phyloP scores from a whole-genome alignment of 2,113 vertebrate species.

The Saguinus imperator region DNA sequence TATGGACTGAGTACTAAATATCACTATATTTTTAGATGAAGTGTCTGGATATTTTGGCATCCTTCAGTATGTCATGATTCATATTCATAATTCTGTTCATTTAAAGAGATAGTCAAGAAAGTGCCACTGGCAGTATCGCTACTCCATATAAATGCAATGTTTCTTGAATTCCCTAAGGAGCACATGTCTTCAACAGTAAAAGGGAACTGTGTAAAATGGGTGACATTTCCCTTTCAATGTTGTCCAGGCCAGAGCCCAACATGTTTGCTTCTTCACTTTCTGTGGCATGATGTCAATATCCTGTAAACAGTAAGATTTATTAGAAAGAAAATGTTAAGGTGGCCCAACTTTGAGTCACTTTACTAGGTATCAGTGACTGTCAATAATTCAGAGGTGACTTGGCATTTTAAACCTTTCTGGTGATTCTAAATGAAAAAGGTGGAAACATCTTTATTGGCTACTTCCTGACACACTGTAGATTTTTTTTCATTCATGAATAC shows the following conservation, averaged over 20 bases:
- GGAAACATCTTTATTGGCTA: background rate
- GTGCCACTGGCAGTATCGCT: background rate
- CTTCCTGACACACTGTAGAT: background rate
- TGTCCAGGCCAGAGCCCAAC: background rate
- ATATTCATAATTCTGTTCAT: background rate
- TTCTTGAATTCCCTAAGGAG: slow-evolving; percentile 31
- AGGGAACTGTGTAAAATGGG: background rate
- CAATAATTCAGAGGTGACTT: background rate
- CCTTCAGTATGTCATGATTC: background rate
- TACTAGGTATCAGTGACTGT: background rate
- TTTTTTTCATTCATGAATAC: background rate
- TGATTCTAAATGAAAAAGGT: background rate
- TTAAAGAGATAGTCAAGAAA: background rate
- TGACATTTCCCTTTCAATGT: slow-evolving; percentile 17
- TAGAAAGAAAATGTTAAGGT: background rate
- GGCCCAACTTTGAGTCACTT: background rate
- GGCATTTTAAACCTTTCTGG: background rate
- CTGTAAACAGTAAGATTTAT: background rate
- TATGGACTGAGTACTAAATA: background rate
- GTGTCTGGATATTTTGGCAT: background rate
- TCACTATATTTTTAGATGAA: background rate
- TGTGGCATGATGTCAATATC: background rate
- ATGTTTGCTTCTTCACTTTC: background rate
- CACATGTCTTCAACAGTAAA: background rate
- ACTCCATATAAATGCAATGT: background rate